phyloP scores from a whole-genome alignment of 2,113 vertebrate genomes.

The Arizona elegans region DNA sequence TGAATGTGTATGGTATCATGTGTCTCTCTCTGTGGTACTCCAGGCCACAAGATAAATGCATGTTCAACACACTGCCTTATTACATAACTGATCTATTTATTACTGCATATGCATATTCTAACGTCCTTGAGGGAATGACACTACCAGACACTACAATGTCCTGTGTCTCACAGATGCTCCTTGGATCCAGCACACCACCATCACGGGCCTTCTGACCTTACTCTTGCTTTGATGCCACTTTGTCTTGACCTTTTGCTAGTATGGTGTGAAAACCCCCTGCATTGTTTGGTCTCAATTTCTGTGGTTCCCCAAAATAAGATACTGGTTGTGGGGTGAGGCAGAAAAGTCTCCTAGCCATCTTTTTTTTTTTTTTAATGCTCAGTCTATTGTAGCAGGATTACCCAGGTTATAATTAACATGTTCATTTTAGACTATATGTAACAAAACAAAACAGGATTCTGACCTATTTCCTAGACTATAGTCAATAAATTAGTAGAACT shows the following conservation, averaged over 20 bases:
- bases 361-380: background rate
- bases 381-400: conserved; percentile 54
- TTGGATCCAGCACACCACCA: conserved; percentile 63
- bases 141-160: conserved; percentile 65
- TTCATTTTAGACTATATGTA: conserved; percentile 53
- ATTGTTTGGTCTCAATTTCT: conserved; percentile 59
- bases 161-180: conserved; percentile 57
- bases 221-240: conserved; percentile 57
- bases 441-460: conserved; percentile 66
- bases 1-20: conserved; percentile 84
- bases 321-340: conserved; percentile 47
- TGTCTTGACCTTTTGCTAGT: conserved; percentile 56
- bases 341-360: conserved; percentile 44
- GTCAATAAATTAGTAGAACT: conserved; percentile 71
- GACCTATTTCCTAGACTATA: conserved; percentile 73
- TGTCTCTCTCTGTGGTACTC: conserved; percentile 77
- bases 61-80: conserved; percentile 93
- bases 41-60: conserved; percentile 81
- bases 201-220: conserved; percentile 66
- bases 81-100: conserved; percentile 92
- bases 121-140: conserved; percentile 68
- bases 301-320: conserved; percentile 56
- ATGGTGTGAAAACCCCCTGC: conserved; percentile 44
- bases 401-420: conserved; percentile 55
- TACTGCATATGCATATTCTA: conserved; percentile 72